Evolutionary conservation across 2,113 vertebrate genomes (phyloP), one percentile per base, ranked within the genome.

Genomic region (Pseudorasbora parva): DNA sequence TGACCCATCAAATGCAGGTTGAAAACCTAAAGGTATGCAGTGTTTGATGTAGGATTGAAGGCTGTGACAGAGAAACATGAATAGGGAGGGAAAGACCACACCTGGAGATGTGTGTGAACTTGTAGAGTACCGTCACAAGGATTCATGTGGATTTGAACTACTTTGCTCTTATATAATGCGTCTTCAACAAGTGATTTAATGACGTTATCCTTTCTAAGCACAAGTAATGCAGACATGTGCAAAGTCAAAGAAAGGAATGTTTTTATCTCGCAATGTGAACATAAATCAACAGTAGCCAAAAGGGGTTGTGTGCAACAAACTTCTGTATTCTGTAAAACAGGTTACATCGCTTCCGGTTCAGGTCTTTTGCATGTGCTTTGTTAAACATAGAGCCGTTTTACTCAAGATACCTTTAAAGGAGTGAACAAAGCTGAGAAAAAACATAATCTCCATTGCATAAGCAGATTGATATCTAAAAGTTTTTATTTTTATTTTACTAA

Each of bases 101-200:
- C 93, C 92, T 88, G 91, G 78, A 82, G 86, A 91, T 92, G 85
- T 92, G 92, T 90, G 85, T 82, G 87, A 84, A 90, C 92, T 89
- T 90, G 91, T 88, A 81, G 19, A 71, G 57, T 17, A 14, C 57
- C 8, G 21, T 75, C 25, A 49, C 25, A 25, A n/a, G 73, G 49
- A 79, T 30, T 78, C 19, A 14, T 84, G 45, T 68, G 74, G 59
- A 33, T 66, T 81, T 76, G 5, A 81, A 41, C 27, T 60, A 51
- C 69, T 49, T 66, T 81, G 9, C 3, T 51, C 30, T 51, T 83
- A 25, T 75, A 3, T 25, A 81, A 5, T n/a, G 5, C 37, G 33
- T 45, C 64, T 54, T 76, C 59, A 72, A 33, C 64, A 37, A 17
- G 45, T 19, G 30, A 59, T 54, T 68, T 47, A 72, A 73, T 77